phyloP scores from a whole-genome alignment of 2,113 vertebrate genomes.

The Oceanodroma tethys region DNA sequence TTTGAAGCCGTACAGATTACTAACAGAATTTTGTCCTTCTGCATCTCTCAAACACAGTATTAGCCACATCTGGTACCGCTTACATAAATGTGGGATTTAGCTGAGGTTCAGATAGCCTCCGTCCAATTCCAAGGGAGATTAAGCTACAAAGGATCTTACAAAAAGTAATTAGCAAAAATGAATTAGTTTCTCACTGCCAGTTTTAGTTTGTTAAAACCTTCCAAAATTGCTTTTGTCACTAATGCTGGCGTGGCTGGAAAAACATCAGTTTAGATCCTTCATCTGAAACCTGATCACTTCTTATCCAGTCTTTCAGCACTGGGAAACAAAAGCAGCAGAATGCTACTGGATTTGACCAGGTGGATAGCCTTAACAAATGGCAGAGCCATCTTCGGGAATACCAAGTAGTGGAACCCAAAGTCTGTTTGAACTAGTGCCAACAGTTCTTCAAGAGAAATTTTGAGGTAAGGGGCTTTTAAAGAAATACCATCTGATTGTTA shows the following conservation, averaged over 20 bases:
- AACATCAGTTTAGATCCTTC: background rate
- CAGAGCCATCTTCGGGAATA: background rate
- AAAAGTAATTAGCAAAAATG: background rate
- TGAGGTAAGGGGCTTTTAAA: background rate
- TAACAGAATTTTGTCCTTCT: background rate
- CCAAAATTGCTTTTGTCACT: background rate
- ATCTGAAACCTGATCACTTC: background rate
- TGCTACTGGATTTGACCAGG: background rate
- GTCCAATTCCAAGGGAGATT: slow-evolving; percentile 14
- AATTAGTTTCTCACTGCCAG: background rate
- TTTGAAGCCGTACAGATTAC: background rate
- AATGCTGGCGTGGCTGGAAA: background rate
- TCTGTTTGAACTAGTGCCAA: background rate
- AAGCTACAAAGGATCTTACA: background rate
- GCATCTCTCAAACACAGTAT: background rate
- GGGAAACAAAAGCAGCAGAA: background rate
- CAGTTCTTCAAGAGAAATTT: background rate
- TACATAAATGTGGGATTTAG: background rate
- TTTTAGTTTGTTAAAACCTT: background rate
- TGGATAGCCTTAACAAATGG: background rate
- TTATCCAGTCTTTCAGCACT: background rate
- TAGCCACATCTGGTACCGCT: background rate
- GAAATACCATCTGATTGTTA: background rate
- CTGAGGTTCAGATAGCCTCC: background rate
- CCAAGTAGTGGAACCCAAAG: background rate